Base-by-base conservation (phyloP, 2,797 vertebrate genomes). In the Parambassis ranga region DNA sequence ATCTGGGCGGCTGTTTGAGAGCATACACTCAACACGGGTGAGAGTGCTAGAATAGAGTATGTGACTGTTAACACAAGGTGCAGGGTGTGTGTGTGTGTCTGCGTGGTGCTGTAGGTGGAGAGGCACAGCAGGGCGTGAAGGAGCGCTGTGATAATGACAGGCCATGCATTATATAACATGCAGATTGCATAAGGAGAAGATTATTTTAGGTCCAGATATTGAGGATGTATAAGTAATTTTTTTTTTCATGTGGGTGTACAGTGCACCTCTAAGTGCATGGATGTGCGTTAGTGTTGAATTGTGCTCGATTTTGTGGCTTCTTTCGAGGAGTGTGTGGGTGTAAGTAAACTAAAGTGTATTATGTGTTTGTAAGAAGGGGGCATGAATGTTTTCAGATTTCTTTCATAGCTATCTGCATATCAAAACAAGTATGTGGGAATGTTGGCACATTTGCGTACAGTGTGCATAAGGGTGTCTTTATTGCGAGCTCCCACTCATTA, bases 101-200 rank as follows among this genome's bases (percentile, higher is more conserved):
- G 81, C 62, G 62, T 71, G 76, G 67, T 65, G 72, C 75, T 84
- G 86, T 81, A 87, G 82, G 88, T 89, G 79, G 85, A 85, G 85
- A 88, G 61, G 82, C 85, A 89, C 78, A 77, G 81, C 76, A 85
- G 82, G 83, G 84, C 74, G 76, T 84, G 84, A 89, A 87, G 77
- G 81, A 85, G 86, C 52, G 35, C 86, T 79, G 88, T 84, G 87
- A 89, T 91, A 90, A 91, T 91, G 85, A 88, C 87, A 90, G 86
- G 74, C 87, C 85, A 82, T 85, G 86, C 78, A 90, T 92, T 92
- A 91, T 90, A 84, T 89, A 92, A 90, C 79, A 69, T 79, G 63
- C 72, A 87, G 67, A 89, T 91, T 92, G 91, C 89, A 79, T 91
- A 88, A 91, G 88, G 75, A 82, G 71, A 75, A 75, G 83, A 85